Evolutionary conservation across 2,113 vertebrate species (phyloP).

Genomic region (Pluvianellus socialis): DNA sequence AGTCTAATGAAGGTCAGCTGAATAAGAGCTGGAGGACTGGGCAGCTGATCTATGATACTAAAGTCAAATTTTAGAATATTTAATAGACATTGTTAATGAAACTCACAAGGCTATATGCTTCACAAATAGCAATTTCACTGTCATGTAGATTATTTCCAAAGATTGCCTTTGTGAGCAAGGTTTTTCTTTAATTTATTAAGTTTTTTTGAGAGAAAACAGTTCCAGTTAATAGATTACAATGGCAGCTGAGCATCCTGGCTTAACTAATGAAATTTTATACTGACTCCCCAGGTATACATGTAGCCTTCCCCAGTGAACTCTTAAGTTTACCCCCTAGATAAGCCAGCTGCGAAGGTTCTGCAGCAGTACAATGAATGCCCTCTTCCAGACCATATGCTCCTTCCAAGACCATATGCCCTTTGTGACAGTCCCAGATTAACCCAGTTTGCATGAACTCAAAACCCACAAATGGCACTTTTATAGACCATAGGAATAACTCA

Average conservation of each 20-base stretch:
- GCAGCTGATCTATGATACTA: not conserved
- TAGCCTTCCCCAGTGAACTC: not conserved
- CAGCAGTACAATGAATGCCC: not conserved
- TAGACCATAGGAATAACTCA: not conserved
- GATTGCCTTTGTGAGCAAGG: not conserved
- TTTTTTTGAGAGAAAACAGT: not conserved
- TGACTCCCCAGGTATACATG: not conserved
- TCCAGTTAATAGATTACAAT: not conserved
- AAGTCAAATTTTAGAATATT: not conserved
- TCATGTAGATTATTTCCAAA: not conserved
- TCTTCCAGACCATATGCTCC: constrained; percentile 20
- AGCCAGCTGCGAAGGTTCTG: not conserved
- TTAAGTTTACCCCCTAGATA: not conserved
- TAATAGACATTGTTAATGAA: not conserved
- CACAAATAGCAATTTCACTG: not conserved
- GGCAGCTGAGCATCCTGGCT: not conserved
- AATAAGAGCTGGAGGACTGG: not conserved
- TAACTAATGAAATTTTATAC: not conserved
- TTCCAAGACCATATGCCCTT: not conserved
- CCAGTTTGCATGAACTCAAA: constrained; percentile 17
- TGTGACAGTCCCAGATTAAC: constrained; percentile 45
- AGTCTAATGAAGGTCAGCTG: not conserved
- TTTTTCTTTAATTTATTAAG: not conserved
- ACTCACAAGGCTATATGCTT: not conserved
- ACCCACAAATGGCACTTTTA: not conserved